These are phyloP conservation scores for Trichechus manatus DNA, from an alignment of 2,113 vertebrate species.

Conservation along the genomic window DNA sequence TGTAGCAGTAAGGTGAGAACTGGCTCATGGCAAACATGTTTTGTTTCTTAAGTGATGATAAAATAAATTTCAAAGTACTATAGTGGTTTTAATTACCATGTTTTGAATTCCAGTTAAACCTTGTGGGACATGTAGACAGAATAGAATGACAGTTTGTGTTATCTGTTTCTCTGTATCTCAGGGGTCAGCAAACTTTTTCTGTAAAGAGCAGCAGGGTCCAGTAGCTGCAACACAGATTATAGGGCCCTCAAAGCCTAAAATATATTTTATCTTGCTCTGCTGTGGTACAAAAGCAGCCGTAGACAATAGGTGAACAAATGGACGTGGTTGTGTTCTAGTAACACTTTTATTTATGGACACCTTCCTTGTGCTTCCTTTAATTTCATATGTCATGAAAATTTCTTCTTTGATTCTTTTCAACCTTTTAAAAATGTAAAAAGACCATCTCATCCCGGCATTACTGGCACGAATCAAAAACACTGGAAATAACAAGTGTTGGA, in stretches of 20 bases:
- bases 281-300: neutral
- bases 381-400: neutral
- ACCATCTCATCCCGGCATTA: too few relatives aligned
- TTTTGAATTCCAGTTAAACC: neutral
- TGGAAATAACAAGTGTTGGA: too few relatives aligned
- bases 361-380: constrained; percentile 37
- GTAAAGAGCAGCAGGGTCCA: neutral
- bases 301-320: neutral
- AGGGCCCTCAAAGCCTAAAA: neutral
- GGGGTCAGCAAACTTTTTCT: neutral
- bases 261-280: neutral
- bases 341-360: neutral
- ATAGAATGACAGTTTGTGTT: neutral
- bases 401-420: constrained; percentile 1
- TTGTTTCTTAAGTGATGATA: constrained; percentile 42
- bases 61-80: neutral
- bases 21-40: neutral
- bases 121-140: neutral
- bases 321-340: neutral
- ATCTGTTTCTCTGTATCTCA: neutral
- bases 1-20: neutral
- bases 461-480: too few relatives aligned
- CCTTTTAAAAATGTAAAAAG: constrained; percentile 11
- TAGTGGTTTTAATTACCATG: neutral
- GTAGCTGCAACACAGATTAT: neutral